Base-by-base conservation (phyloP, 2,888 invertebrate species). In the Chrysina gloriosa region DNA sequence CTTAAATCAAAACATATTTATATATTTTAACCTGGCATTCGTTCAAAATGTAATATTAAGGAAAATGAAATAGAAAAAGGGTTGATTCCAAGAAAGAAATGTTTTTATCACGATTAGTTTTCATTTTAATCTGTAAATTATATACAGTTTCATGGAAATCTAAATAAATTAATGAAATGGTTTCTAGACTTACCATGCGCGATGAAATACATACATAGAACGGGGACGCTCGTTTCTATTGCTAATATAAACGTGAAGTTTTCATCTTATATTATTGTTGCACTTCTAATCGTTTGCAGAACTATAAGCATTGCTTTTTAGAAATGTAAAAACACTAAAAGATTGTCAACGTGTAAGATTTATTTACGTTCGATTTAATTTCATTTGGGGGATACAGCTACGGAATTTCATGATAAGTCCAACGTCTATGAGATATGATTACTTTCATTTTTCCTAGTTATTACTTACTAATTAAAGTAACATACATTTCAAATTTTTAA, bases 1-100 rank as follows among this genome's bases (percentile, higher is more conserved):
- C 78, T 80, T 80, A 80, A 80, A 72, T 73, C 78, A 63, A 52
- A 65, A 63, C 48, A 63, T 54, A 63, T 64, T 45, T 78, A 77
- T 79, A 74, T 65, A 52, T 65, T 63, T 45, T 65, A 75, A 77
- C 75, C 78, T 81, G 81, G 80, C 79, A 80, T 80, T 78, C 77
- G 75, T 65, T 65, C 58, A 45, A 61, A 42, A 70, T 66, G 64
- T 72, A 50, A 34, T 31, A 52, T 39, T 34, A 34, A 48, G 3
- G 64, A 48, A 52, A 65, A 65, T 39, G 36, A 65, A 65, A 65
- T 16, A 45, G 45, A 67, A 52, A 63, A 63, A 52, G 9, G 27
- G 29, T 42, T 27, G 58, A 61, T 42, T 61, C 42, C 42, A 19
- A 63, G 50, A 61, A 36, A 61, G 45, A 29, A 68, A 47, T 63